Base-by-base conservation (phyloP, 53 echinoderm and acorn worm species). In the Paracentrotus lividus region DNA sequence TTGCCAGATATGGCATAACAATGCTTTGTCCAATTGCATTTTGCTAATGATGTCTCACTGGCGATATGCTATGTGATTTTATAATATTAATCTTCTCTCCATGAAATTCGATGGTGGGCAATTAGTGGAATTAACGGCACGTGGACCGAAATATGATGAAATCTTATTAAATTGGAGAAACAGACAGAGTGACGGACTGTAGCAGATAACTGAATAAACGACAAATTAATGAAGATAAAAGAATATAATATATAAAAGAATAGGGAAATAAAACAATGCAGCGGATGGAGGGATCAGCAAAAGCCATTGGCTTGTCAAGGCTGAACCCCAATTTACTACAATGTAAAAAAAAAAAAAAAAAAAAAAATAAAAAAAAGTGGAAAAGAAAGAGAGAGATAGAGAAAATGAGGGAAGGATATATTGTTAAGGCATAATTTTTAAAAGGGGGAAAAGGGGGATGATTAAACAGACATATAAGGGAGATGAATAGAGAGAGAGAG, bases 1-100 rank as follows among this genome's bases (percentile, higher is more conserved):
- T 72, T 38, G 36, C 40, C 72, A 72, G 4, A 72, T 14, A 57
- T n/a, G 40, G 36, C 72, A 72, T 72, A 72, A 72, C 72, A 81
- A 47, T 45, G 81, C 81, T 81, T 47, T 81, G 81, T 81, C 81
- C 81, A 2, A 45, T 24, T 47, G 45, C 44, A 72, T 69, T 31
- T 40, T 72, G 36, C 72, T 72, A 40, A 72, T 72, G 36, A 40
- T 72, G 3, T 69, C 38, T 36, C 69, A 36, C 69, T 36, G 34
- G 4, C 38, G 4, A 2, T 31, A 34, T 69, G 69, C 34, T 18
- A 36, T 72, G 40, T 72, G 72, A 4, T 6, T 72, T 20, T 38
- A 4, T 14, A 15, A 32, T 72, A 20, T 31, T 66, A 6, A 4
- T 72, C 18, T 38, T 72, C 72, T 36, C 36, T 16, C 72, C 18